phyloP scores from a whole-genome alignment of 2,888 invertebrate species.

The Alcis repandata region DNA sequence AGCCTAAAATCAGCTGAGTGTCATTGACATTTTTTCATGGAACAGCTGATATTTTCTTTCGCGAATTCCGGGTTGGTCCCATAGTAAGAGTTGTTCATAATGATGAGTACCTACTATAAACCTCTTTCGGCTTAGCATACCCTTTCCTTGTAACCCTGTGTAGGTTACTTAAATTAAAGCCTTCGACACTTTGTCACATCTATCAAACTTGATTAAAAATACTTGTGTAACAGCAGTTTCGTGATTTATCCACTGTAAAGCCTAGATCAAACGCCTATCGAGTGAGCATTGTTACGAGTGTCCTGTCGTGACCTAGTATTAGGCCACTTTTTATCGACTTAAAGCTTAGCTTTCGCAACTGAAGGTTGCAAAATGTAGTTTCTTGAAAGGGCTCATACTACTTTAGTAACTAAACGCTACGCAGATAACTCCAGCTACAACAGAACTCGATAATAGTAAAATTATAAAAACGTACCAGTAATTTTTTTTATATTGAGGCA shows the following conservation, averaged over 20 bases:
- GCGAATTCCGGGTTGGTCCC: no score
- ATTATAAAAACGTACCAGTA: no score
- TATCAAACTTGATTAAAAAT: neutral
- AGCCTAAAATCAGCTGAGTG: no score
- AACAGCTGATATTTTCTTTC: no score
- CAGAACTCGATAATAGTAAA: no score
- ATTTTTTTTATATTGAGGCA: no score
- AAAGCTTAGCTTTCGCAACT: slow-evolving; percentile 33
- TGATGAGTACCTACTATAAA: no score
- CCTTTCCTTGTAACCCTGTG: no score
- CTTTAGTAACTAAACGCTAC: neutral
- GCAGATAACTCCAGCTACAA: no score
- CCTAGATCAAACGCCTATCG: neutral
- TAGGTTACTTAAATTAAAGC: neutral
- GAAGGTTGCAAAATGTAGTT: slow-evolving; percentile 27
- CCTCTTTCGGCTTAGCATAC: no score
- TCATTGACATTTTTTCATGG: no score
- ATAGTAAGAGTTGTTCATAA: no score
- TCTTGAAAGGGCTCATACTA: neutral
- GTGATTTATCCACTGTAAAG: neutral
- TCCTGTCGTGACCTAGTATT: slow-evolving; percentile 44
- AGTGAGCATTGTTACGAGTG: slow-evolving; percentile 35
- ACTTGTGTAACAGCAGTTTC: neutral
- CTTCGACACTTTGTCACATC: neutral
- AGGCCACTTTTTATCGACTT: slow-evolving; percentile 38